Evolutionary conservation across 2,113 vertebrate species (phyloP), one percentile per base, ranked within the genome.

Genomic region (Tachuris rubrigastra): DNA sequence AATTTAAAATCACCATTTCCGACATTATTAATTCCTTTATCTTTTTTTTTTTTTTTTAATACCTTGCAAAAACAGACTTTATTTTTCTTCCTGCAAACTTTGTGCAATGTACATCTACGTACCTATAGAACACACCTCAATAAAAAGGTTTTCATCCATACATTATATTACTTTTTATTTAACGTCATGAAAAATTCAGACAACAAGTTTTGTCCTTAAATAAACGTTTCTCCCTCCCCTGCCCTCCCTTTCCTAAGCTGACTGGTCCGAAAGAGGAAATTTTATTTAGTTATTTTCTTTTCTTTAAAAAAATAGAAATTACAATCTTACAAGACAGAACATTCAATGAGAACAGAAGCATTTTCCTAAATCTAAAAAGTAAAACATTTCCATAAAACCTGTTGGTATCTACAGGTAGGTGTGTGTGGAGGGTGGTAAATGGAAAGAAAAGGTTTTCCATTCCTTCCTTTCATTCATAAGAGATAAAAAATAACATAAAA

Each of bases 291-390:
- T 97, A 97, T 95, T 97, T 98, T 98, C 42, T 94, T 97, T 98
- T 98, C 98, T 98, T 98, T 98, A 98, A 97, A 99, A 98, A 99
- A 99, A 98, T 98, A 98, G 96, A 98, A 97, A 98, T 98, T 98
- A 98, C 97, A 98, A 98, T 98, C 98, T 98, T 98, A 97, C 98
- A 97, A 97, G 97, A 98, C 97, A 94, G 95, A 93, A 97, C 96
- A 98, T 98, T 98, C 98, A 97, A 97, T 97, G 96, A 96, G 90
- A 97, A 97, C 95, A 97, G 93, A 96, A 97, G 95, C 91, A 63
- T 94, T 56, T 91, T 82, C 82, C 96, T 97, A 97, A 91, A 24
- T 93, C 96, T 97, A 97, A 91, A 94, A 97, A 94, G 81, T 77
- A 86, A 97, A 95, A 95, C 90, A 72, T 94, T 93, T 73, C 89